These are phyloP conservation scores for Zeus faber DNA, from an alignment of 2,113 vertebrate species.

Conservation along the genomic window DNA sequence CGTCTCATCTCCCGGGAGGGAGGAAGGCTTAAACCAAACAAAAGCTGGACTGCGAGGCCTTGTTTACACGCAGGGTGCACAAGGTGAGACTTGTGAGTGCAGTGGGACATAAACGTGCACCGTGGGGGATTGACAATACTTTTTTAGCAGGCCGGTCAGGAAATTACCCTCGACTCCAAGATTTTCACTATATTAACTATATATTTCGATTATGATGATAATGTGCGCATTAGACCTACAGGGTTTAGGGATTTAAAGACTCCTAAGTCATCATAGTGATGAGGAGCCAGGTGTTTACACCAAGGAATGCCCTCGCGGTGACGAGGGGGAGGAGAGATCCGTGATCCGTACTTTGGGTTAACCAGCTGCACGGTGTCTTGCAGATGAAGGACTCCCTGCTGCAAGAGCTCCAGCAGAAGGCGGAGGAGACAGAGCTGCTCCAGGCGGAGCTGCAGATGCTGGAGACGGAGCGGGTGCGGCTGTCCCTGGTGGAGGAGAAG, in stretches of 20 bases:
- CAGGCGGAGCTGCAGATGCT: conserved; percentile 90
- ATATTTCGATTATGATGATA: too few species aligned
- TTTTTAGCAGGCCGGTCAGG: conserved; percentile 14
- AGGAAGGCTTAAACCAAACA: conserved; percentile 54
- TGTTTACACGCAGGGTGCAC: conserved; percentile 56
- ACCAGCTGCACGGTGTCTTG: too few species aligned
- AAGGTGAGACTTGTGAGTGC: conserved; percentile 36
- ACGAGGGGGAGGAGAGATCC: too few species aligned
- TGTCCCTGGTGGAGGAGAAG: conserved; percentile 91
- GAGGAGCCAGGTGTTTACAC: neutral
- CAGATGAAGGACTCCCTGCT: conserved; percentile 78
- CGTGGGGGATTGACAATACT: conserved; percentile 24
- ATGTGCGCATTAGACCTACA: too few species aligned
- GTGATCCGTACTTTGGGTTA: too few species aligned
- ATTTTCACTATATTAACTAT: too few species aligned
- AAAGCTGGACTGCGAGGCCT: conserved; percentile 43
- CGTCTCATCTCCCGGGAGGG: conserved; percentile 14
- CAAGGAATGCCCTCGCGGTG: too few species aligned
- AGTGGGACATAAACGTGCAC: conserved; percentile 30
- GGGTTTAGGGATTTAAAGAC: too few species aligned
- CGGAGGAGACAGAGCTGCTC: conserved; percentile 79
- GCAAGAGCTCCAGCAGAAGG: conserved; percentile 81
- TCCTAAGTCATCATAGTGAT: too few species aligned
- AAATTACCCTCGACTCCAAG: too few species aligned
- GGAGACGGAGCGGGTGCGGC: conserved; percentile 87